Evolutionary conservation across 2,113 vertebrate species (phyloP).

Genomic region (Phycodurus eques): DNA sequence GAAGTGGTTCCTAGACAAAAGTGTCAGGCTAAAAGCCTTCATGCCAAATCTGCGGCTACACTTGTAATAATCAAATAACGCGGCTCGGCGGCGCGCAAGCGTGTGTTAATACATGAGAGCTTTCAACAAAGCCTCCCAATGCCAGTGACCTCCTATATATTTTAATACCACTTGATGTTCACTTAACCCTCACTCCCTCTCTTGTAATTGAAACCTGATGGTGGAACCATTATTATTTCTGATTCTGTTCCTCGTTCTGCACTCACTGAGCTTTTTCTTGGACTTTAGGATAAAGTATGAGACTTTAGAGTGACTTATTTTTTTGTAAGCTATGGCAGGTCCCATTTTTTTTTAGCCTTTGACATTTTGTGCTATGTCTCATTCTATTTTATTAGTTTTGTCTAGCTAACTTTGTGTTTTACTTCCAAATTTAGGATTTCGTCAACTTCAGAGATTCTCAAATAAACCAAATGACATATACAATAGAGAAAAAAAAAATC

Average conservation of each 20-base stretch:
- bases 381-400: not conserved
- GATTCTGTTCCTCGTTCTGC: constrained; percentile 35
- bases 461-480: not conserved
- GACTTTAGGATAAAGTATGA: constrained; percentile 16
- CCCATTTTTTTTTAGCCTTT: not conserved
- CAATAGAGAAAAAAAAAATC: not conserved
- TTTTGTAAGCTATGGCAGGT: not conserved
- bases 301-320: not conserved
- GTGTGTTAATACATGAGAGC: constrained; percentile 65
- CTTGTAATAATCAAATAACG: constrained; percentile 64
- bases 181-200: constrained; percentile 50
- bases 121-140: constrained; percentile 64
- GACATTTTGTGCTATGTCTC: not conserved
- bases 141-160: constrained; percentile 65
- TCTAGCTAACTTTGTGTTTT: not conserved
- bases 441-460: not conserved
- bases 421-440: too few species aligned
- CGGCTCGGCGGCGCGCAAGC: constrained; percentile 60
- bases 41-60: constrained; percentile 53
- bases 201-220: constrained; percentile 73
- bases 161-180: constrained; percentile 74
- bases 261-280: constrained; percentile 39
- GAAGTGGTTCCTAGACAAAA: constrained; percentile 47
- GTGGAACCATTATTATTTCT: constrained; percentile 61
- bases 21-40: constrained; percentile 39